A percentile compares a stretch with the other conserved stretches of the same genome.
Conservation (phyloP, 92 coral and sea anemone genomes). For the Umimayanthus kanabou region DNA sequence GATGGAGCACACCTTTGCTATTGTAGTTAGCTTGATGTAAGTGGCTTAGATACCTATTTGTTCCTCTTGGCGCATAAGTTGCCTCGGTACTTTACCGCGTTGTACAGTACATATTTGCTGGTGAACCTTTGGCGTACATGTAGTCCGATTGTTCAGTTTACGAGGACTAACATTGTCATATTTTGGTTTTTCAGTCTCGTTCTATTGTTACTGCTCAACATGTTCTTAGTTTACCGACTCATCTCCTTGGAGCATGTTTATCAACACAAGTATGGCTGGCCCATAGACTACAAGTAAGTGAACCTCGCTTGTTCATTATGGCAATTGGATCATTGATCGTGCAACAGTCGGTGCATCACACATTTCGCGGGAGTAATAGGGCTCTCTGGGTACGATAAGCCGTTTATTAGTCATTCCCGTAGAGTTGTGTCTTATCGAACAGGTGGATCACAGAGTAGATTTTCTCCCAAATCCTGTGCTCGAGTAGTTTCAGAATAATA, state of each 20-base stretch:
- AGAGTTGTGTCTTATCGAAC: too few relatives aligned
- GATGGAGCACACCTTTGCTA: constrained; percentile 59
- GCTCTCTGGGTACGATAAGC: too few relatives aligned
- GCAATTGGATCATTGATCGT: too few relatives aligned
- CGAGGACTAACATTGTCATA: neutral
- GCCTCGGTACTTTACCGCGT: neutral
- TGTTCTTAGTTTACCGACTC: constrained; percentile 81
- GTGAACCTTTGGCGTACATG: neutral
- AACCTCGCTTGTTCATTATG: neutral
- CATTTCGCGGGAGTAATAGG: too few relatives aligned
- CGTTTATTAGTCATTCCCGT: too few relatives aligned
- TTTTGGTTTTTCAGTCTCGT: constrained; percentile 58
- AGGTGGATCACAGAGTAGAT: too few relatives aligned
- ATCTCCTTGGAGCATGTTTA: constrained; percentile 81
- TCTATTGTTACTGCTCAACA: constrained; percentile 69
- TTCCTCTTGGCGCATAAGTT: neutral
- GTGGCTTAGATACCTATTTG: neutral
- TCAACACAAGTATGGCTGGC: constrained; percentile 59
- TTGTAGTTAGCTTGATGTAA: constrained; percentile 69
- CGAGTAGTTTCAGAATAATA: too few relatives aligned
- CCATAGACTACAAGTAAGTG: constrained; percentile 59
- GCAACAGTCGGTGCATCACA: too few relatives aligned
- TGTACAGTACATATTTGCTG: neutral
- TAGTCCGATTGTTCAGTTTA: neutral
- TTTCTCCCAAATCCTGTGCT: too few relatives aligned